phyloP scores from a whole-genome alignment of 2,888 invertebrate genomes.

The Caenorhabditis sulstoni region DNA sequence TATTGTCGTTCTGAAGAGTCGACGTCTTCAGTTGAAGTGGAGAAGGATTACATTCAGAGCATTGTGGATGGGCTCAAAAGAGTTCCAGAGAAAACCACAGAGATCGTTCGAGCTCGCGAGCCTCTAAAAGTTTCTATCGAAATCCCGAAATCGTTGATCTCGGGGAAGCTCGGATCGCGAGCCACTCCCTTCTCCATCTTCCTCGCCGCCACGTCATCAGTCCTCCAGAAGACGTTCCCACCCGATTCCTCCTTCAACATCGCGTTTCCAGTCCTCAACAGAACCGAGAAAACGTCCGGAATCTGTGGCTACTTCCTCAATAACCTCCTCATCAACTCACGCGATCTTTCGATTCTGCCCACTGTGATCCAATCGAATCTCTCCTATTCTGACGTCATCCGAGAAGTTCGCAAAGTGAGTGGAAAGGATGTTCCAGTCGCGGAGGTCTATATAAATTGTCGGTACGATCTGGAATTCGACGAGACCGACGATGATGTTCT shows the following conservation, averaged over 20 bases:
- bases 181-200: constrained; percentile 52
- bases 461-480: constrained; percentile 72
- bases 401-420: constrained; percentile 15
- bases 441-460: constrained; percentile 73
- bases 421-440: constrained; percentile 34
- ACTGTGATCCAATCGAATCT: constrained; percentile 24
- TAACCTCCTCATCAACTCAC: constrained; percentile 62
- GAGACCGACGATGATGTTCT: constrained; percentile 61
- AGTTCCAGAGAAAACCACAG: no score
- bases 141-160: no score
- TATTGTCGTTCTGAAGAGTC: constrained; percentile 24
- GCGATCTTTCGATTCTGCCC: constrained; percentile 6
- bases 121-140: not conserved
- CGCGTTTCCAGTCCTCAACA: constrained; percentile 64
- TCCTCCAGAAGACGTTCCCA: not conserved
- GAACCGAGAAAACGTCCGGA: constrained; percentile 51
- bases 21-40: no score
- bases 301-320: constrained; percentile 74
- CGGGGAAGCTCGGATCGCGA: not conserved
- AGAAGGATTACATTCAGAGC: constrained; percentile 16
- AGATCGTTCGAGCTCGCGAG: not conserved
- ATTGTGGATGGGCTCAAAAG: constrained; percentile 1
- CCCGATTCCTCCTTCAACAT: constrained; percentile 53
- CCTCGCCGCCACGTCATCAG: constrained; percentile 10
- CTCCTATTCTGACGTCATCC: constrained; percentile 32